Evolutionary conservation across 2,888 invertebrate genomes (phyloP).

Genomic region (Cheilosia urbana): DNA sequence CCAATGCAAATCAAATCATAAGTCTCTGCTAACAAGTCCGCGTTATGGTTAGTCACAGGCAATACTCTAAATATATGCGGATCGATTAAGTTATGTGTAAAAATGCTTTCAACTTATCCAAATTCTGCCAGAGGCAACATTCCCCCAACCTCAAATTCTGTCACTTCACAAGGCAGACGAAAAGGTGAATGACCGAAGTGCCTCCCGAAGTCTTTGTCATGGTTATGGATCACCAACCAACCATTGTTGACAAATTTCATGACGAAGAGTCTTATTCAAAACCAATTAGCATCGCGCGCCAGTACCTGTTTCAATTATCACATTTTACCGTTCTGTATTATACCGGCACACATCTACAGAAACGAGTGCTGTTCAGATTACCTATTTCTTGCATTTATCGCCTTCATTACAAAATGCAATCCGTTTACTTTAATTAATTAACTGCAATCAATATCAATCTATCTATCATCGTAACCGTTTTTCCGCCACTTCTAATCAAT

Average conservation of each 20-base stretch:
- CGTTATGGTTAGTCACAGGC: too few relatives aligned
- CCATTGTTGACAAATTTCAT: too few relatives aligned
- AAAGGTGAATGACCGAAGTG: conserved; percentile 22
- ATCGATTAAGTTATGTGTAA: too few relatives aligned
- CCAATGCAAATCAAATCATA: too few relatives aligned
- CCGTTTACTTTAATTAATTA: conserved; percentile 69
- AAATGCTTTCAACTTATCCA: too few relatives aligned
- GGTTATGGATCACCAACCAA: neutral
- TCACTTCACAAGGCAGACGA: too few relatives aligned
- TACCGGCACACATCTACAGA: neutral
- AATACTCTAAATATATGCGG: too few relatives aligned
- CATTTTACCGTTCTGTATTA: neutral
- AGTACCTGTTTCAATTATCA: neutral
- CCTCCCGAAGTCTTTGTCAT: conserved; percentile 1
- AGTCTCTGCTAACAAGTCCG: too few relatives aligned
- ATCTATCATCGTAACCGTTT: conserved; percentile 68
- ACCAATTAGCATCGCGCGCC: conserved; percentile 6
- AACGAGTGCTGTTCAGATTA: conserved; percentile 13
- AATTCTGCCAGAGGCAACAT: neutral
- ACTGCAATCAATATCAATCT: conserved; percentile 72
- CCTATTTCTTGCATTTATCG: conserved; percentile 44
- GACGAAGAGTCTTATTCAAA: neutral
- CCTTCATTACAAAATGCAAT: conserved; percentile 44
- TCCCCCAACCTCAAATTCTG: neutral
- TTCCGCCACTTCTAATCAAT: conserved; percentile 73